These are phyloP conservation scores for Odocoileus virginianus DNA, from an alignment of 2,113 vertebrate species.

Conservation along the genomic window DNA sequence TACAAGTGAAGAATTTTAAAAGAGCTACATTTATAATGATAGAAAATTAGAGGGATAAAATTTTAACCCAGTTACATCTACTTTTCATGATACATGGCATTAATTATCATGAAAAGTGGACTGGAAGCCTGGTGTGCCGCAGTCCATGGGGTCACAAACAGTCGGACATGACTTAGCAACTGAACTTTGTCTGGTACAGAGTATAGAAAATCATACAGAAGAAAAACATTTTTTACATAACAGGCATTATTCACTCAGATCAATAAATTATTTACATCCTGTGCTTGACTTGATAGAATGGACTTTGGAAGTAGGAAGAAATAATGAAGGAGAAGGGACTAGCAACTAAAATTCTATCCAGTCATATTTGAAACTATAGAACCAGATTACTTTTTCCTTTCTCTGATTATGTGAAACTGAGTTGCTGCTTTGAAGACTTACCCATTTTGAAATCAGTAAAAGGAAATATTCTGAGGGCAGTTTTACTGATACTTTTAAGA, in stretches of 20 bases:
- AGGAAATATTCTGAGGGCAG: not conserved
- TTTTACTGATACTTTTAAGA: not conserved
- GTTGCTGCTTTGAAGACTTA: not conserved
- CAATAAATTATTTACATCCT: not conserved
- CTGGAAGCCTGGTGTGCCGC: not conserved
- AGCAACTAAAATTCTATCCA: not conserved
- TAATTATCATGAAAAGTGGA: not conserved
- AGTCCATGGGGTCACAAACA: not conserved
- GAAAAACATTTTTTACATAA: not conserved
- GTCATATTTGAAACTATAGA: not conserved
- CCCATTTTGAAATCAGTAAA: not conserved
- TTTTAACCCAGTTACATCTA: not conserved
- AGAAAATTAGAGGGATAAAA: not conserved
- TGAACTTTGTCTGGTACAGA: not conserved
- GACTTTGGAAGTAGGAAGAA: not conserved
- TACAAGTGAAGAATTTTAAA: not conserved
- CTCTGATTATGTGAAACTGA: not conserved
- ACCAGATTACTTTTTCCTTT: not conserved
- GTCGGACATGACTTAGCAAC: accelerated
- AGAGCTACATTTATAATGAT: not conserved
- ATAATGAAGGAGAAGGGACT: not conserved
- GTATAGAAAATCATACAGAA: not conserved
- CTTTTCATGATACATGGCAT: not conserved
- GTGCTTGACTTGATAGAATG: not conserved
- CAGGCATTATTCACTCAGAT: not conserved